Conservation (phyloP, 2,888 invertebrate genomes). For the Cremastobaeus sp. region DNA sequence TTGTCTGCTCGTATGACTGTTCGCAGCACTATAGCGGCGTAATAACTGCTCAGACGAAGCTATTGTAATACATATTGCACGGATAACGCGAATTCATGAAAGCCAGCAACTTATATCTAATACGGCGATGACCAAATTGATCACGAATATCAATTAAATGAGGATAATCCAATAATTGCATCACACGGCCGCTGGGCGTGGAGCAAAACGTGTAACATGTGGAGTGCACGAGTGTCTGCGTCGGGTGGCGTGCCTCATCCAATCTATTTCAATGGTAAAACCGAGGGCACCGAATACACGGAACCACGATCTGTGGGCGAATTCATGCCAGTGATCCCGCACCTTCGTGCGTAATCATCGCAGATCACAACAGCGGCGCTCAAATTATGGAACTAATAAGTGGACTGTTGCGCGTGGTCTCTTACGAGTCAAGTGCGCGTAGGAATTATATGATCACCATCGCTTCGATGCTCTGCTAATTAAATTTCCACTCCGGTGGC, state of each 20-base stretch:
- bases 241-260: constrained; percentile 24
- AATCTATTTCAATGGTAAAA: constrained; percentile 44
- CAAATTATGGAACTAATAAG: constrained; percentile 48
- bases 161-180: constrained; percentile 42
- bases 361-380: constrained; percentile 22
- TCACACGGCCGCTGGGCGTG: constrained; percentile 30
- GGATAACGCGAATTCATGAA: constrained; percentile 20
- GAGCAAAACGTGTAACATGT: constrained; percentile 36
- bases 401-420: constrained; percentile 12
- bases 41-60: constrained; percentile 1
- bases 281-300: constrained; percentile 11
- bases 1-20: not conserved
- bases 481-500: constrained; percentile 38
- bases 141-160: constrained; percentile 40
- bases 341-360: constrained; percentile 28
- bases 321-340: constrained; percentile 13
- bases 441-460: constrained; percentile 30
- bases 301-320: constrained; percentile 5
- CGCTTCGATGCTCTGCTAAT: constrained; percentile 35
- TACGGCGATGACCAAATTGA: constrained; percentile 22
- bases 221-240: constrained; percentile 32
- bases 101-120: constrained; percentile 39
- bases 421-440: constrained; percentile 26
- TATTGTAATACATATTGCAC: constrained; percentile 13
- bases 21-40: not conserved